These are phyloP conservation scores for Erinaceus europaeus DNA, from an alignment of 2,113 vertebrate genomes.

Conservation along the genomic window DNA sequence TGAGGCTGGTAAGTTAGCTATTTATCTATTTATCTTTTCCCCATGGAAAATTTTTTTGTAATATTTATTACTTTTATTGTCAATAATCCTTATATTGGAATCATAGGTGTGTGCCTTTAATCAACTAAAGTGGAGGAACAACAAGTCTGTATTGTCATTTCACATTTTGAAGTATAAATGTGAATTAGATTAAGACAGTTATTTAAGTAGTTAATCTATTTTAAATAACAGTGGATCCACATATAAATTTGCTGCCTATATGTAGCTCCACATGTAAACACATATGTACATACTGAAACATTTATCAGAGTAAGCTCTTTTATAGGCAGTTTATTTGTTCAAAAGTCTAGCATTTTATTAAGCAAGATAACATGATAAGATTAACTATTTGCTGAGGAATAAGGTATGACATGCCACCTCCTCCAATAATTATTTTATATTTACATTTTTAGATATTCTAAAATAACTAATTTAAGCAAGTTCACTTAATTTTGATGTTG, in stretches of 20 bases:
- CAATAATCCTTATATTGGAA: slow-evolving; percentile 32
- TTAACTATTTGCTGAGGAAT: not conserved
- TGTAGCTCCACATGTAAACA: not conserved
- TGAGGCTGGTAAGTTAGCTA: slow-evolving; percentile 24
- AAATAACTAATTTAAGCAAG: not conserved
- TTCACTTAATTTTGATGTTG: slow-evolving; percentile 30
- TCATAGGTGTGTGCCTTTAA: not conserved
- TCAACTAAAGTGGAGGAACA: slow-evolving; percentile 23
- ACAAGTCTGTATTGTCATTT: not conserved
- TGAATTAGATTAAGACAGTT: slow-evolving; percentile 50
- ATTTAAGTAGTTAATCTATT: not conserved
- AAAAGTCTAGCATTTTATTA: not conserved
- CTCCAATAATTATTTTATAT: not conserved
- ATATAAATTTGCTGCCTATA: not conserved
- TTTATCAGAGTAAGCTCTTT: not conserved
- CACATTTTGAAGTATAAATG: slow-evolving; percentile 25
- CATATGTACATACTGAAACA: not conserved
- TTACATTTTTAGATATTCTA: slow-evolving; percentile 28
- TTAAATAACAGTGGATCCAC: slow-evolving; percentile 14
- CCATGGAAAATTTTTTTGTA: slow-evolving; percentile 29
- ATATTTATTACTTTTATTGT: slow-evolving; percentile 56
- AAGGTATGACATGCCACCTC: not conserved
- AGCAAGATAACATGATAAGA: not conserved
- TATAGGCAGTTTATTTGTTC: too few relatives aligned
- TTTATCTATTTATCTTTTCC: slow-evolving; percentile 44